Base-by-base conservation (phyloP, 2,113 vertebrate genomes). In the Sceloporus tristichus region DNA sequence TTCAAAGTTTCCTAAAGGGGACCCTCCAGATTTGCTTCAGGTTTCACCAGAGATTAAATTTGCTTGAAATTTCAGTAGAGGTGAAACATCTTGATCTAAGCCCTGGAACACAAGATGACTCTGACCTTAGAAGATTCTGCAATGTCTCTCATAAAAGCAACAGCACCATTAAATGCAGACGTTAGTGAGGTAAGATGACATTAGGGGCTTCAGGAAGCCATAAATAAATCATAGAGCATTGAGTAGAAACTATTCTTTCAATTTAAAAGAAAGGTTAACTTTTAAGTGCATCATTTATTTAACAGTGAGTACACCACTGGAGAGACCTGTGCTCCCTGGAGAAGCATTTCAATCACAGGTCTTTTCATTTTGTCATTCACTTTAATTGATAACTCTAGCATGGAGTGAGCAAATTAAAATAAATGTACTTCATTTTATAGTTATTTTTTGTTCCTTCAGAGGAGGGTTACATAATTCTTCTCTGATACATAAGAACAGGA, bases 201-300 rank as follows among this genome's bases (percentile, higher is more conserved):
- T 90, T 78, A 82, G 66, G 74, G 74, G 38, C 38, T 83, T 83
- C 21, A 23, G 78, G 74, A 83, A 86, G 85, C 75, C 65, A 82
- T 90, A 90, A 90, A 90, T 86, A 86, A 83, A 82, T 86, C 79
- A 86, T 83, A 34, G 48, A 62, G 62, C 29, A 78, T 68, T 82
- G 59, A 25, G 21, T 78, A 86, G 40, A 78, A 86, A 73, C n/a
- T 27, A 86, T 68, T 79, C 74, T 86, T 83, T 86, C 53, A 70
- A 59, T 86, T 90, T 79, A 82, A 86, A 88, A 82, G 86, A 87
- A 82, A 86, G 62, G 62, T 78, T 87, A 90, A 83, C 85, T 83
- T 79, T 78, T 79, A 90, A 90, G 79, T 78, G 79, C 65, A 83
- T 90, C 79, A 83, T 78, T 89, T 85, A 81, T 85, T 85, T 81